Base-by-base conservation (phyloP, 1,140 invertebrate species). In the Zophobas morio region DNA sequence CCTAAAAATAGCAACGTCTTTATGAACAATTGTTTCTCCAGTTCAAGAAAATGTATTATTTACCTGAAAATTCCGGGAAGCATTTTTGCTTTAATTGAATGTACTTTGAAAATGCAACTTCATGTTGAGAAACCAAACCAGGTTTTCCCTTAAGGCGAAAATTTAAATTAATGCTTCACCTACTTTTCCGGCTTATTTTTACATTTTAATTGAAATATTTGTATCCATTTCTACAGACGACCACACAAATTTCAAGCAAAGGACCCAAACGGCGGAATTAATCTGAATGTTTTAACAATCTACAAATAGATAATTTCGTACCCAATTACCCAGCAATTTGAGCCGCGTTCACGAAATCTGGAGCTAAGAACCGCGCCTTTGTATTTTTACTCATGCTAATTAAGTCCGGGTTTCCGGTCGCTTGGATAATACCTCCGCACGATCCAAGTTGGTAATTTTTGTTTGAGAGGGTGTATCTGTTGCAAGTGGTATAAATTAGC, bases 401-500 rank as follows among this genome's bases (percentile, higher is more conserved):
- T 66, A 66, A 66, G 37, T 66, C 39, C 60, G 39, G 60, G 36
- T 66, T 66, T 66, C 60, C 60, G 39, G 60, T 66, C 60, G 60
- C 37, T 66, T 66, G 60, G 35, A 39, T 40, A 66, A 66, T 66
- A 42, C 60, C 60, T 42, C 60, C 3, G 4, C 49, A 42, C 57
- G 57, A 6, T 39, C 57, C 35, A 5, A 66, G 34, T 60, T 39
- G 56, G 56, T 60, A 66, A 66, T 66, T 66, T 66, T 66, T 66
- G 60, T 66, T 66, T 66, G 60, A 46, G 60, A 66, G 37, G 60
- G 60, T 42, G 39, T 66, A 66, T 66, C 39, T 66, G 60, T 66
- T 66, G 60, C 39, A 66, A 66, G 37, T 42, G 60, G 60, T 42
- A 66, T 66, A 73, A 73, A 73, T 73, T 73, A 56, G 71, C 71